Evolutionary conservation across 2,888 invertebrate genomes (phyloP).

Genomic region (Creontiades dilutus): DNA sequence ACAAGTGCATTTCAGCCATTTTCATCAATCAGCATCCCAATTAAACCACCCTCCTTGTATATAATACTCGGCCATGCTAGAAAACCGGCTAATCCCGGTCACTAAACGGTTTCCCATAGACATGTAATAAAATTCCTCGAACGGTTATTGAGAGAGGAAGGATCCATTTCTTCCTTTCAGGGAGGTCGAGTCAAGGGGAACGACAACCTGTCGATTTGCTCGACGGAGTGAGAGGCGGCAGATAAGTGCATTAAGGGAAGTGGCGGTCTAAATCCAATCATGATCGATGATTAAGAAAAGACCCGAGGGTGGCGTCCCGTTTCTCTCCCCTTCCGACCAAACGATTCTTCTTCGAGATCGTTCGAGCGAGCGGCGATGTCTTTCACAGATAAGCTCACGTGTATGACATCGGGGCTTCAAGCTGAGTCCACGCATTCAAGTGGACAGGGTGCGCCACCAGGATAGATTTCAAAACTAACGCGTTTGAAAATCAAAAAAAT

Average conservation of each 20-base stretch:
- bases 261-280: constrained; percentile 13
- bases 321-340: background rate
- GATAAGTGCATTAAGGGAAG: constrained; percentile 29
- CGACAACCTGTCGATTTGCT: constrained; percentile 5
- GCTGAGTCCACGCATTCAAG: background rate
- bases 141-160: background rate
- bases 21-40: no score
- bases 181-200: background rate
- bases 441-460: no score
- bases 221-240: background rate
- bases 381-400: background rate
- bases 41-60: no score
- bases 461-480: no score
- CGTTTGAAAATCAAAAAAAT: no score
- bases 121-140: background rate
- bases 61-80: no score
- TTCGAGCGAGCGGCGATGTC: background rate
- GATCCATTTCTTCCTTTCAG: background rate
- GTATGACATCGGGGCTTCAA: background rate
- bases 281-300: constrained; percentile 26
- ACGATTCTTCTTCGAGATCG: background rate
- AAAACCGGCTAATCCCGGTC: no score
- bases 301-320: background rate
- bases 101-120: no score
- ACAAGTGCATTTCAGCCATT: no score